A percentile compares a stretch with the other conserved stretches of the same genome.
Conservation (phyloP, 1,140 invertebrate species). For the Neodiprion lecontei region DNA sequence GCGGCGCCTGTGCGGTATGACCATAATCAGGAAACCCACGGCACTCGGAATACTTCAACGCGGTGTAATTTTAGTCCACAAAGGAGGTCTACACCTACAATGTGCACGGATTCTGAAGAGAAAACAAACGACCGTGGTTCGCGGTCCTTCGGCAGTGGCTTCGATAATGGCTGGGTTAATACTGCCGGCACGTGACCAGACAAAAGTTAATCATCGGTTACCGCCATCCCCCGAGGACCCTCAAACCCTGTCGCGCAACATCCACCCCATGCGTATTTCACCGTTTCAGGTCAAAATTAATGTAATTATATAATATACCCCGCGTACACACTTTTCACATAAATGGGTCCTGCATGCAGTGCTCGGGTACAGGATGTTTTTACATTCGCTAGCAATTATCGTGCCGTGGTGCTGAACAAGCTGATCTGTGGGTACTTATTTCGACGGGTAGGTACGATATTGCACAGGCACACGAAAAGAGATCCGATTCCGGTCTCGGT, state of each 20-base stretch:
- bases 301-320: neutral
- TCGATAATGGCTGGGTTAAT: conserved; percentile 48
- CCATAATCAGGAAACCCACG: too few species aligned
- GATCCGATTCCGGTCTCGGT: too few species aligned
- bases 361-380: too few species aligned
- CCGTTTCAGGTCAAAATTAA: neutral
- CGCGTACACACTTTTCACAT: neutral
- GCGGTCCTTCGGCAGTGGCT: neutral
- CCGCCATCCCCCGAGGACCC: conserved; percentile 3
- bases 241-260: neutral
- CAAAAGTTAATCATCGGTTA: conserved; percentile 52
- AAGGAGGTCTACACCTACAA: too few species aligned
- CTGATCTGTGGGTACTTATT: too few species aligned
- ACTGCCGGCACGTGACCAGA: conserved; percentile 47
- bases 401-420: too few species aligned
- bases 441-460: too few species aligned
- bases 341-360: neutral
- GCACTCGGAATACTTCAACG: too few species aligned
- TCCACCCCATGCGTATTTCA: neutral
- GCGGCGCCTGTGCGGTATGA: too few species aligned
- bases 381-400: too few species aligned
- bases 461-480: too few species aligned
- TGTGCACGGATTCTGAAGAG: neutral
- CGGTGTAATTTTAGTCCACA: too few species aligned
- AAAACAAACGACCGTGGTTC: conserved; percentile 49